Conservation (phyloP, 2,113 vertebrate species). For the Brachypteracias leptosomus region DNA sequence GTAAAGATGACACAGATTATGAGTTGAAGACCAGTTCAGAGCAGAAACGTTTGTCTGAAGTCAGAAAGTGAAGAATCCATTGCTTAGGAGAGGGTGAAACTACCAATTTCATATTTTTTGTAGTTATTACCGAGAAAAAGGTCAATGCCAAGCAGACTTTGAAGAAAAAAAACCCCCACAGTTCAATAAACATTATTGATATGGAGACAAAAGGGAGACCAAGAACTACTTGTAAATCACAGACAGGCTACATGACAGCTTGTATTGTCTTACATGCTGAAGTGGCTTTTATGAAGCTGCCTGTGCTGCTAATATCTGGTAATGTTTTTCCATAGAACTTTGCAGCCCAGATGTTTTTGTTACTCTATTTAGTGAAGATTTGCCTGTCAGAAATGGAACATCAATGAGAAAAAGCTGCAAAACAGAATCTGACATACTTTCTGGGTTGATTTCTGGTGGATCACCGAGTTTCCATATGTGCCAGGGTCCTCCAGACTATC, state of each 20-base stretch:
- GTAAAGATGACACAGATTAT: background rate
- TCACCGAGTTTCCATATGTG: accelerated
- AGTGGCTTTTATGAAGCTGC: background rate
- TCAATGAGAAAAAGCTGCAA: background rate
- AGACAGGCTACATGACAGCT: background rate
- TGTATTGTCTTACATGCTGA: background rate
- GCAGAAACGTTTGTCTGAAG: background rate
- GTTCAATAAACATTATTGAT: background rate
- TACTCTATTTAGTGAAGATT: background rate
- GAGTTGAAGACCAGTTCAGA: background rate
- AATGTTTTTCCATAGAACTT: background rate
- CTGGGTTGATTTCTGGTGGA: accelerated
- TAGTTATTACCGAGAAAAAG: background rate
- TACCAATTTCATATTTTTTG: no score
- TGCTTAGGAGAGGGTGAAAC: background rate
- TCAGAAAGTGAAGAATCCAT: background rate
- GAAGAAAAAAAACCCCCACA: background rate
- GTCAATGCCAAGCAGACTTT: background rate
- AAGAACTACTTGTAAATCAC: background rate
- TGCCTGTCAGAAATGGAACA: background rate
- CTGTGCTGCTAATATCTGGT: background rate
- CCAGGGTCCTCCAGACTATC: background rate
- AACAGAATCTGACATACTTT: background rate
- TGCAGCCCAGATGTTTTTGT: background rate
- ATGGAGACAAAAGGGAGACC: background rate